Base-by-base conservation (phyloP, 2,113 vertebrate genomes). In the Spea bombifrons region DNA sequence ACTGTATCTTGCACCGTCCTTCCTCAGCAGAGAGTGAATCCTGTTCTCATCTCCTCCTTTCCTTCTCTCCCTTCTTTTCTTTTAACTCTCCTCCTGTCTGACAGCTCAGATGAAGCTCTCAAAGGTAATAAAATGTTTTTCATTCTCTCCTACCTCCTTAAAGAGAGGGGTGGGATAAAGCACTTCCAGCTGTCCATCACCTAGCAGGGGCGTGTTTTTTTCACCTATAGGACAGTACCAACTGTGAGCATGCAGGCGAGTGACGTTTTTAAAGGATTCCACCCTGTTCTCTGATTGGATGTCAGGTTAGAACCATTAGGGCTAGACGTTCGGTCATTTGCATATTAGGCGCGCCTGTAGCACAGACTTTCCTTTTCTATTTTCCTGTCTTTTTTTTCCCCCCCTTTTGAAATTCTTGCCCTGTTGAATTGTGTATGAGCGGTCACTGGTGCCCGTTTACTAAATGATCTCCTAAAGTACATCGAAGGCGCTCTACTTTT, bases 41-140 rank as follows among this genome's bases (percentile, higher is more conserved):
- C 15, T 13, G 52, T 3, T 12, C 46, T 17, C 78, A 17, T n/a
- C 5, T 63, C 52, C 63, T 55, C n/a, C 59, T 45, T 44, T 16
- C 52, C 75, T 50, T 8, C 67, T 79, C 3, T 1, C 7, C 4
- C 13, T 16, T 12, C 13, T 30, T 13, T 53, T 12, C 71, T 52
- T 12, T 70, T 7, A 59, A 17, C 59, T 59, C 68, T 78, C 64
- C 44, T 77, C 84, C 64, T 85, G 86, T 85, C 89, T 83, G 86
- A 88, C 86, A 87, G 88, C 83, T 86, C 83, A 82, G 85, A 85
- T 85, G 84, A 86, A 90, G 88, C 88, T 87, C 86, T 88, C 87
- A 81, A 83, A 91, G 90, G 90, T 89, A 93, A 93, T 94, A 91
- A 92, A 92, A 90, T 85, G 85, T 88, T 89, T 86, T 88, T 91